Evolutionary conservation across 1,140 invertebrate genomes (phyloP).

Genomic region (Heliconius eleuchia): DNA sequence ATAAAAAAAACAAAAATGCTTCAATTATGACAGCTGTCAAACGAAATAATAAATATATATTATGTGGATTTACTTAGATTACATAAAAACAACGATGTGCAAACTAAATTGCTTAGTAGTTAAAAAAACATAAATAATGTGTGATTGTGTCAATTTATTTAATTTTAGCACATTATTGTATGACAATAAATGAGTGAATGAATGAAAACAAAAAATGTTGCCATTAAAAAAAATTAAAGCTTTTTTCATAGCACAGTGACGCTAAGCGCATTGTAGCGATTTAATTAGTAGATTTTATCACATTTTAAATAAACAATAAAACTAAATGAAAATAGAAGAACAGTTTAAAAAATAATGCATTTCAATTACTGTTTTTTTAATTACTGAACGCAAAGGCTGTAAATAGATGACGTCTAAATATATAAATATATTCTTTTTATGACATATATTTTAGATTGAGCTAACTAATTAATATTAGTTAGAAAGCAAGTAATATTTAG

Average conservation of each 20-base stretch:
- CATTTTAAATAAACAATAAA: background rate
- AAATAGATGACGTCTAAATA: too few relatives aligned
- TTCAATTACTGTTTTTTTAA: background rate
- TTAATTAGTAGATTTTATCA: background rate
- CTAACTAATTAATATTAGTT: too few relatives aligned
- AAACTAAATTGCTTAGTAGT: background rate
- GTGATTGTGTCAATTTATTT: background rate
- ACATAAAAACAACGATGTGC: background rate
- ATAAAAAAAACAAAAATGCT: background rate
- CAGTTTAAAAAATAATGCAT: background rate
- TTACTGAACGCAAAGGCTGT: background rate
- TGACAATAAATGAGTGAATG: conserved; percentile 8
- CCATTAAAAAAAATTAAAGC: background rate
- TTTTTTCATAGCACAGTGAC: background rate
- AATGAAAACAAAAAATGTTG: conserved; percentile 4
- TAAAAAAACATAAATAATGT: conserved; percentile 2
- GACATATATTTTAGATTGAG: too few relatives aligned
- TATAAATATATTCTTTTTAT: too few relatives aligned
- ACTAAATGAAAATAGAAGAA: background rate
- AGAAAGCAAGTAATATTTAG: too few relatives aligned
- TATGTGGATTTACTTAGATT: background rate
- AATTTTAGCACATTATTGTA: background rate
- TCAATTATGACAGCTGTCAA: background rate
- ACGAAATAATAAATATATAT: background rate
- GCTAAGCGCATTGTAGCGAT: background rate